These are phyloP conservation scores for Myotis yumanensis DNA, from an alignment of 2,113 vertebrate species.

Conservation along the genomic window DNA sequence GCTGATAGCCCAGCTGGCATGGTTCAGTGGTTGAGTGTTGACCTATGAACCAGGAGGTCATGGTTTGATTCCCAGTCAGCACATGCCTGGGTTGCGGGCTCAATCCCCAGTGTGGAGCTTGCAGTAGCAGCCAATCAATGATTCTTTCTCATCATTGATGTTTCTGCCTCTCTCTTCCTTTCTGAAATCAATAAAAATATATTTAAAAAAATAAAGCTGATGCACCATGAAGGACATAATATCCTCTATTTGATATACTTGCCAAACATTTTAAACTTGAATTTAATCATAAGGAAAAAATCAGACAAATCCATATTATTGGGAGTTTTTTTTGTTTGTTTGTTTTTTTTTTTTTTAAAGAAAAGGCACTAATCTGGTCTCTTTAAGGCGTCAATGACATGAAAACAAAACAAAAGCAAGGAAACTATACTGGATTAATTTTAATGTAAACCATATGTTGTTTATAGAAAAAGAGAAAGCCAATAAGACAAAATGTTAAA, in stretches of 20 bases:
- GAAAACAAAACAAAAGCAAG: neutral
- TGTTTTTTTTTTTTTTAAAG: too few relatives aligned
- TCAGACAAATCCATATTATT: neutral
- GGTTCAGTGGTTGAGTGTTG: too few relatives aligned
- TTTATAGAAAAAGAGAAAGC: neutral
- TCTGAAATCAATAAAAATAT: too few relatives aligned
- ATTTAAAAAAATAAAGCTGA: neutral
- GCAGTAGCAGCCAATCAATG: too few relatives aligned
- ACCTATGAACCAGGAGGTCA: too few relatives aligned
- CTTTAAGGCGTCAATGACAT: neutral
- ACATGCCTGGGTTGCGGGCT: too few relatives aligned
- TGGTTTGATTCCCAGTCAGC: too few relatives aligned
- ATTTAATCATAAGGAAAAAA: neutral
- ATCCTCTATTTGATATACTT: neutral
- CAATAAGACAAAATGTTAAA: neutral
- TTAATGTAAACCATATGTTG: neutral
- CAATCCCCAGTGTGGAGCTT: too few relatives aligned
- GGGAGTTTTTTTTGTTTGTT: neutral
- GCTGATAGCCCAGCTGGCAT: neutral
- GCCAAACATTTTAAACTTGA: neutral
- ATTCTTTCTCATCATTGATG: too few relatives aligned
- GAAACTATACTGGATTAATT: neutral
- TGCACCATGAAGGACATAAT: neutral
- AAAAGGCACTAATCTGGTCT: neutral
- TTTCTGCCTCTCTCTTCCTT: too few relatives aligned